Evolutionary conservation across 2,113 vertebrate species (phyloP), one percentile per base, ranked within the genome.

Genomic region (Silurus meridionalis): DNA sequence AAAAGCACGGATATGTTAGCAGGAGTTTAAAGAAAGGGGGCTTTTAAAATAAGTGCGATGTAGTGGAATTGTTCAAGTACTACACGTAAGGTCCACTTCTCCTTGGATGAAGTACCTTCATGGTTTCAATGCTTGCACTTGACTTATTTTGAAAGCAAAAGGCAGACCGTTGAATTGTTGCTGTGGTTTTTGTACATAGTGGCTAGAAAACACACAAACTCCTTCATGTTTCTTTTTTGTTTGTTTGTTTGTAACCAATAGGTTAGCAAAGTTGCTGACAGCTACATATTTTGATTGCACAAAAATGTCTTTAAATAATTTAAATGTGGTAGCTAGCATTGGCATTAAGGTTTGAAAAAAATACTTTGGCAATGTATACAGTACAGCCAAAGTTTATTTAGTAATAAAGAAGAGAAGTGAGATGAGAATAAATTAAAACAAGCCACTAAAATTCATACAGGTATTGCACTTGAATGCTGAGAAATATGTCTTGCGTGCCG

Each of bases 1-100:
- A 58, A 85, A 87, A 66, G 63, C 66, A 91, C 91, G 92, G 91
- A 92, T 92, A 93, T 90, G 89, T 92, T 92, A 92, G 90, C 89
- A 82, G 87, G 89, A 8, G n/a, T 90, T 90, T 91, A 89, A 89
- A 88, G 91, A 87, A 90, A 91, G 90, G 4, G 80, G 63, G 58
- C 50, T 55, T 50, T 57, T 81, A 89, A 89, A 67, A 15, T 75
- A 64, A 63, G 78, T 84, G 82, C 66, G 50, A 64, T 83, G 80
- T 2, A 55, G 71, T 48, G 80, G 75, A 85, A 74, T 75, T 83
- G 86, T 83, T 80, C 63, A 71, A 71, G 11, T 17, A 9, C 55
- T 6, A 6, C 72, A 83, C 66, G 75, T 83, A 60, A 64, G 82
- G 80, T 86, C 84, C 75, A 86, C 58, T 60, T 28, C 72, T 75